phyloP scores from a whole-genome alignment of 2,113 vertebrate genomes.

The Hystrix brachyura region DNA sequence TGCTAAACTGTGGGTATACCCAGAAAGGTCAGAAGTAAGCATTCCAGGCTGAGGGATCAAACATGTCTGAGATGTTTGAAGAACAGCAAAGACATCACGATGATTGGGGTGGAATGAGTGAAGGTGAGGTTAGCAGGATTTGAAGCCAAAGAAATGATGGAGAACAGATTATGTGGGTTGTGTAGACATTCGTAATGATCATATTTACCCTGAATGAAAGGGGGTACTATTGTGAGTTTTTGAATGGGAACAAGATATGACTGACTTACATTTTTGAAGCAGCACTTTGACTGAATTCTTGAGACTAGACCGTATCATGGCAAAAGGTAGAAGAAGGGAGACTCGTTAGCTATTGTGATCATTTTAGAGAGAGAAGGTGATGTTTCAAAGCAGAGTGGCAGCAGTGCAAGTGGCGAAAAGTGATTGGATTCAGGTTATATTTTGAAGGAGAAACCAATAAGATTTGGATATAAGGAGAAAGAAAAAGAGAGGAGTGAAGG shows the following conservation, averaged over 20 bases:
- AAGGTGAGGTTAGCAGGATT: background rate
- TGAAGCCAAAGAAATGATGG: background rate
- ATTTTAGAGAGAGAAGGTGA: background rate
- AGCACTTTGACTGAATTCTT: background rate
- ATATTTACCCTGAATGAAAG: background rate
- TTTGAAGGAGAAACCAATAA: background rate
- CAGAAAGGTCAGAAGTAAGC: background rate
- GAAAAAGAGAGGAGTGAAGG: background rate
- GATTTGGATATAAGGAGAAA: background rate
- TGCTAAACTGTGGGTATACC: background rate
- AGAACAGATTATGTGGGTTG: background rate
- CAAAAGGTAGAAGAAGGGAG: background rate
- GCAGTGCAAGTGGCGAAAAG: background rate
- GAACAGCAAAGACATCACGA: background rate
- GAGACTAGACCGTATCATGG: background rate
- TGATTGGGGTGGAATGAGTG: background rate
- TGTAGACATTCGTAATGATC: background rate
- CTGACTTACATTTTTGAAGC: conserved; percentile 35
- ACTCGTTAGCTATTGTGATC: background rate
- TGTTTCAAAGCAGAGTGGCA: background rate
- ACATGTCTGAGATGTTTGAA: background rate
- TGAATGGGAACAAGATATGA: background rate
- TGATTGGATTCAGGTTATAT: background rate
- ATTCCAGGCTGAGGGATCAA: background rate
- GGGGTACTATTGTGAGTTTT: background rate